A percentile compares a stretch with the other conserved stretches of the same genome.
These are phyloP conservation scores for Ashinkailepas kermadecensis DNA, from an alignment of 2,888 invertebrate species.

Conservation along the genomic window DNA sequence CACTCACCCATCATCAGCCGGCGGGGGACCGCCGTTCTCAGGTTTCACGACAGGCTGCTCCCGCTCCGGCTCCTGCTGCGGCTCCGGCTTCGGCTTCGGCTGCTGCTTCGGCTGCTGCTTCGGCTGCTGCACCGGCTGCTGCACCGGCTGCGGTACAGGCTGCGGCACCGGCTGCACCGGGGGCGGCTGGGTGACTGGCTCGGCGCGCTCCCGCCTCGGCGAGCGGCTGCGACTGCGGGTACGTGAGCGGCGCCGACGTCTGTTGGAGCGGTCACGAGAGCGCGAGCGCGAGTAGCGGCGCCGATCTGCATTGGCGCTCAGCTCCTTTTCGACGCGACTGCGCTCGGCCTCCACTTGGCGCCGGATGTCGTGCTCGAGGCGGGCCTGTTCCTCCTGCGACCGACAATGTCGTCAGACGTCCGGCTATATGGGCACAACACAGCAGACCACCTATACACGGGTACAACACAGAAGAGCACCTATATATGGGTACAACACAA, in stretches of 20 bases:
- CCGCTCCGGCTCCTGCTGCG: background rate
- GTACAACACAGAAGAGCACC: no score
- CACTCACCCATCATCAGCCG: background rate
- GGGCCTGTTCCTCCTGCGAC: conserved; percentile 64
- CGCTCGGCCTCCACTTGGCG: conserved; percentile 48
- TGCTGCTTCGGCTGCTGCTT: conserved; percentile 20
- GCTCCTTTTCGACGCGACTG: conserved; percentile 37
- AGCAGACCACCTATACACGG: no score
- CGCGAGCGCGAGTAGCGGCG: conserved; percentile 3
- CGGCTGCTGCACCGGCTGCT: background rate
- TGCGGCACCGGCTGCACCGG: no score
- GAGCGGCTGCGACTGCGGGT: conserved; percentile 21
- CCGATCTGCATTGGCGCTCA: background rate
- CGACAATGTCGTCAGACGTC: no score
- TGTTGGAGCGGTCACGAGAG: background rate
- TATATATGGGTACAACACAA: no score
- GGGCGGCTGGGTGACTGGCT: no score
- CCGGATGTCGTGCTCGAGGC: conserved; percentile 54
- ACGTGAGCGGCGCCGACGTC: conserved; percentile 25
- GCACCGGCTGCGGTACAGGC: no score
- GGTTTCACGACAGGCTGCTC: background rate
- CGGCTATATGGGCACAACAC: no score
- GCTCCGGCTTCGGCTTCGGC: background rate
- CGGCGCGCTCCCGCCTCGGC: no score
- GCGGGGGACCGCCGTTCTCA: background rate